Evolutionary conservation across 2,113 vertebrate genomes (phyloP).

Genomic region (Pseudonaja textilis): DNA sequence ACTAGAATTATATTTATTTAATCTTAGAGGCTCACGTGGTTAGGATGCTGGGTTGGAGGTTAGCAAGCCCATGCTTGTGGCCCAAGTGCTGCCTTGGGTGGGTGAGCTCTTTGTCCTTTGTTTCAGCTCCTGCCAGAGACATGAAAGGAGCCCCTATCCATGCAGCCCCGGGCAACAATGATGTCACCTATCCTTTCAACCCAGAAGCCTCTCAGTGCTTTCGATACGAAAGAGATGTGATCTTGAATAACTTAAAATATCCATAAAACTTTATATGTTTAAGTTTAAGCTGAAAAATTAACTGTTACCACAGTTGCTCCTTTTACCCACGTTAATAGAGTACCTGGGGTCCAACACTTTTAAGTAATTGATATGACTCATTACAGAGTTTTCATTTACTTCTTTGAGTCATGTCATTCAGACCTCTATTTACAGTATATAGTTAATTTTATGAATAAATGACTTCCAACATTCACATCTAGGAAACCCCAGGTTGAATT

Average conservation of each 20-base stretch:
- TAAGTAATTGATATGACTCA: neutral
- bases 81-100: neutral
- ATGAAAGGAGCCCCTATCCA: neutral
- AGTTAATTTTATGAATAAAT: neutral
- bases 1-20: neutral
- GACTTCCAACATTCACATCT: neutral
- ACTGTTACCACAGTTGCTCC: neutral
- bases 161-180: neutral
- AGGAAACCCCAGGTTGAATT: neutral
- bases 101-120: neutral
- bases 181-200: neutral
- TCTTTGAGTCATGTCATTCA: neutral
- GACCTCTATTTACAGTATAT: neutral
- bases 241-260: neutral
- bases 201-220: neutral
- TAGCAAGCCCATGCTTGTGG: neutral
- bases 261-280: neutral
- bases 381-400: neutral
- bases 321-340: neutral
- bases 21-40: neutral
- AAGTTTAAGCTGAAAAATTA: neutral
- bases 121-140: neutral
- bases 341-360: neutral
- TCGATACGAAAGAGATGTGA: neutral
- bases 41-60: neutral